These are phyloP conservation scores for Sinodicranocentrus sp. DNA, from an alignment of 2,888 invertebrate genomes.

Conservation along the genomic window DNA sequence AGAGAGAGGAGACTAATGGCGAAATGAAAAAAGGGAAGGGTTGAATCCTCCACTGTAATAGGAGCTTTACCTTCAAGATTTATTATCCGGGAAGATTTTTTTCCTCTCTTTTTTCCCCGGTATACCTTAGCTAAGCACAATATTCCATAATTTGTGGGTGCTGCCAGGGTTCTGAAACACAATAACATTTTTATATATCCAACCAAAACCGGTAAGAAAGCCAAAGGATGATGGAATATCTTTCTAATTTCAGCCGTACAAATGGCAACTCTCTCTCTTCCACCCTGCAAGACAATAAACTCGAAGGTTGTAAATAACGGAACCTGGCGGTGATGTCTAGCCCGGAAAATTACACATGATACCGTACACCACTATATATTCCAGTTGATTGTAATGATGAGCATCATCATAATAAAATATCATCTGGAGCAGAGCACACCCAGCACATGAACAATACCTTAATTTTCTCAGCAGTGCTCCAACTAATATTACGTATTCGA, in stretches of 20 bases:
- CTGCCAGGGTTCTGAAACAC: neutral
- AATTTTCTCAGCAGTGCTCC: slow-evolving; percentile 65
- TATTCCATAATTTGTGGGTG: slow-evolving; percentile 42
- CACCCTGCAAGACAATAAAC: no score
- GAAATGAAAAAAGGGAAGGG: slow-evolving; percentile 47
- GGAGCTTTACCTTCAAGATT: slow-evolving; percentile 58
- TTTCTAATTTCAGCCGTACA: no score
- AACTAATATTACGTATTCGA: slow-evolving; percentile 65
- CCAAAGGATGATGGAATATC: neutral
- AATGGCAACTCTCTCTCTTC: no score
- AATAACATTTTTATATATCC: neutral
- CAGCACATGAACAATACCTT: slow-evolving; percentile 62
- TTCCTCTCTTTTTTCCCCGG: slow-evolving; percentile 1
- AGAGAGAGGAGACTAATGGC: slow-evolving; percentile 20
- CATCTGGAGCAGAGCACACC: slow-evolving; percentile 22
- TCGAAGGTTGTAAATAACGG: no score
- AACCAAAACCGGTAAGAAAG: slow-evolving; percentile 2
- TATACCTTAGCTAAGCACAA: no score
- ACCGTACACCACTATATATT: neutral
- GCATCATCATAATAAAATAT: slow-evolving; percentile 53
- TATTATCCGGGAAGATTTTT: slow-evolving; percentile 45
- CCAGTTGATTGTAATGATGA: slow-evolving; percentile 21
- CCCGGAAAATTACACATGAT: slow-evolving; percentile 18
- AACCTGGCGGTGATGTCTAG: neutral
- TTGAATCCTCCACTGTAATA: slow-evolving; percentile 41